Evolutionary conservation across 2,888 invertebrate genomes (phyloP), one percentile per base, ranked within the genome.

Genomic region (Amblyjoppa proteus): DNA sequence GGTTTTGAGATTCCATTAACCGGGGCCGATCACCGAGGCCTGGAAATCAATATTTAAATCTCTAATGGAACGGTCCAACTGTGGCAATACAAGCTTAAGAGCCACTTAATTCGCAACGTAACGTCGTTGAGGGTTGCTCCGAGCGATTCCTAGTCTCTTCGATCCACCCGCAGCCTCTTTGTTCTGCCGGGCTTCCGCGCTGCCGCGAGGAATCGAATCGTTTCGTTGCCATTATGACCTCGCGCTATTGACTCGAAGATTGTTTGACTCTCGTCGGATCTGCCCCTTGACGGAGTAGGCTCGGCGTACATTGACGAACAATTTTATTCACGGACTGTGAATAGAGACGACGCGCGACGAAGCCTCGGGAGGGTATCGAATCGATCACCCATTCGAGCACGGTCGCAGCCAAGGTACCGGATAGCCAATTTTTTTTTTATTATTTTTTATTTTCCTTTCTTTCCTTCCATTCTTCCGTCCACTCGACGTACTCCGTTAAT

Each of bases 41-140:
- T 31, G 58, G 79, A 76, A 90, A 92, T 93, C 92, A 91, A 93
- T 93, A 93, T 93, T 92, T 92, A 91, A 92, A 92, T 92, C 90
- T 88, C 89, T 90, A 90, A 92, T 92, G 90, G 89, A 89, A 90
- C 88, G 85, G 86, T 82, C 74, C 75, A 73, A 31, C 80, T 83
- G 53, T 58, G 70, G 79, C 77, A 83, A 86, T 81, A 81, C 64
- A 74, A 74, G 74, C 78, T 83, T 74, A 83, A 81, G 87, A 86
- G 87, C 87, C 88, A 88, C 87, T 88, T 85, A 83, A 84, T 86
- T 84, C 85, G 81, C 76, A 83, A 77, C 73, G 82, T 71, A 79
- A 83, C 75, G 82, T 76, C 84, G 82, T 81, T 74, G 45, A 41
- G 73, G 80, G 74, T 81, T 75, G 74, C 68, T 70, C 73, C 49